Evolutionary conservation across 2,888 invertebrate genomes (phyloP).

Genomic region (Drosophila colorata): DNA sequence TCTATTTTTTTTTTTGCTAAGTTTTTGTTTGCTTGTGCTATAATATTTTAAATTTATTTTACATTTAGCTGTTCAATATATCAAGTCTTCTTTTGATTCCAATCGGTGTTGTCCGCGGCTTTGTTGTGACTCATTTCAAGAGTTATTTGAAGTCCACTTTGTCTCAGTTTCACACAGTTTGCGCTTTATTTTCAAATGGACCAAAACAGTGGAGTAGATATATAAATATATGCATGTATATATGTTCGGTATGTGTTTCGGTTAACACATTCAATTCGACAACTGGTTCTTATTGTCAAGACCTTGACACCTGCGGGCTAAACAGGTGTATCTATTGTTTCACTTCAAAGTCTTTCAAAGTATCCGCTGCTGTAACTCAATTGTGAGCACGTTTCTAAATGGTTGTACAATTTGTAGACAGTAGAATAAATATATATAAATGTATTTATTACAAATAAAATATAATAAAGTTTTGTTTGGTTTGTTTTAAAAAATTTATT

Average conservation of each 20-base stretch:
- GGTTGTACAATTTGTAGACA: slow-evolving; percentile 5
- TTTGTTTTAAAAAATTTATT: no score
- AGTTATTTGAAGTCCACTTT: slow-evolving; percentile 10
- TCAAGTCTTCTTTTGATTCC: not conserved
- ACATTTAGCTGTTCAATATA: no score
- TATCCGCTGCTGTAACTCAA: slow-evolving; percentile 16
- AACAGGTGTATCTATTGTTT: slow-evolving; percentile 35
- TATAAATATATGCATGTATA: not conserved
- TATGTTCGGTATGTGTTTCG: no score
- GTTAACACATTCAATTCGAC: slow-evolving; percentile 6
- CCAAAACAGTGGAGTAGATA: not conserved
- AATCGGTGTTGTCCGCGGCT: not conserved
- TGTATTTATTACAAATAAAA: no score
- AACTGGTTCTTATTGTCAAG: slow-evolving; percentile 41
- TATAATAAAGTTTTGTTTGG: no score
- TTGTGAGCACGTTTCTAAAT: slow-evolving; percentile 17
- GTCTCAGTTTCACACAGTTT: slow-evolving; percentile 26
- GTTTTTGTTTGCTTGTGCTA: not conserved
- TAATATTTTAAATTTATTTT: slow-evolving; percentile 2
- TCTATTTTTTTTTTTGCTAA: no score
- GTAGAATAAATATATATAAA: no score
- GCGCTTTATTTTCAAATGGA: slow-evolving; percentile 21
- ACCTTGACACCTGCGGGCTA: slow-evolving; percentile 48
- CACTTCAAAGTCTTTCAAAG: slow-evolving; percentile 19
- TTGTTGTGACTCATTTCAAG: not conserved